Evolutionary conservation across 2,797 vertebrate species (phyloP), one percentile per base, ranked within the genome.

Genomic region (Alexandromys oeconomus): DNA sequence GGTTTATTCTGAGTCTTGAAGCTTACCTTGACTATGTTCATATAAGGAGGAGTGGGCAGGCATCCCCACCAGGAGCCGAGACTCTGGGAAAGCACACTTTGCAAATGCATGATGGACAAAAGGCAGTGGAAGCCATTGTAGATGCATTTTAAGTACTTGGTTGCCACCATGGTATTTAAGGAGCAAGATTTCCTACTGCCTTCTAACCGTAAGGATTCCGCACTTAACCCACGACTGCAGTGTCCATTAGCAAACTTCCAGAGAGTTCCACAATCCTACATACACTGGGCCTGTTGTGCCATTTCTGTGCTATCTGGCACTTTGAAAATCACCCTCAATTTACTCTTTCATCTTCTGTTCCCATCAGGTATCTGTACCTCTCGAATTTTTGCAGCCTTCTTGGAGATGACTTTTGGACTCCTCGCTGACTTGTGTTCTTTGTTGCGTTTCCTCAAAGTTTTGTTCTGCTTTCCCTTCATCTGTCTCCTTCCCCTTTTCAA

Each of bases 111-210:
- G 40, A 59, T 34, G 85, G 76, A 31, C 31, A 40, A 37, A 88
- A 27, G n/a, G 27, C 40, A 43, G 79, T 15, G 54, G 48, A 43
- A 90, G 59, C 82, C 9, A n/a, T 67, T 48, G 29, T 48, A 67
- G 25, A n/a, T 48, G 19, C n/a, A 43, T 73, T 88, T 82, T 67
- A 82, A 46, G 40, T 37, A 54, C 48, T 40, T 65, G 73, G 34
- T 46, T 87, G 54, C 61, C 59, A 27, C 6, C 31, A 12, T 79
- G 17, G 15, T 34, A 65, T 61, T 89, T 84, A 57, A 59, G 34
- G 43, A 84, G 89, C 61, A 63, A 94, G 29, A 13, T 57, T 91
- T 85, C 59, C 31, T 63, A 71, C 65, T 17, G 12, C 73, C 40
- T 80, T 14, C 1, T 48, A 46, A 71, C 57, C 46, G 5, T 63